Evolutionary conservation across 2,113 vertebrate species (phyloP), one percentile per base, ranked within the genome.

Genomic region (Aptenodytes patagonicus): DNA sequence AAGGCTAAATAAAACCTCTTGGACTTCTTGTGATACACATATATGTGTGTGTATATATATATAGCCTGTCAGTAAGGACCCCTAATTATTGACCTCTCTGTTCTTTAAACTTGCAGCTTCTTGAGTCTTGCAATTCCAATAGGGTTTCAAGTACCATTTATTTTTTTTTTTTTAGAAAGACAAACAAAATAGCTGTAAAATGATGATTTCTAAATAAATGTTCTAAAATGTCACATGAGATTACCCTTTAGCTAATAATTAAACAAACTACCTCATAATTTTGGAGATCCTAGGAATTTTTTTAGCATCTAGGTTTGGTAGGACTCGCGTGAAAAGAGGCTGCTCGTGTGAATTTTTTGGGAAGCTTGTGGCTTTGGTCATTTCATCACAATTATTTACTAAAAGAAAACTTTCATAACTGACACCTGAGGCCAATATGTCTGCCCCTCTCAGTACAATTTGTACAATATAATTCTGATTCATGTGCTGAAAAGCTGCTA

Each of bases 31-130:
- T 46, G 28, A 36, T 8, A 31, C 5, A 85, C 6, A 34, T 28
- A 21, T 13, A 7, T 7, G 1, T 38, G 1, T 34, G n/a, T 14
- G 5, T 24, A 0, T 32, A 11, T 19, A 4, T 32, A n/a, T 34
- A n/a, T 13, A 32, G 15, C 12, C 17, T 49, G 28, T 29, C 54
- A 65, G 6, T 31, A 91, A 51, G 44, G 29, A 64, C 10, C 15
- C 13, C 18, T 66, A 49, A 70, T 78, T 46, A 88, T 3, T 76
- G 57, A 71, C 11, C 2, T 71, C 13, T 68, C 8, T 42, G 13
- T 38, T 80, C 58, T 83, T 90, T 51, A 76, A 91, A 68, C 21
- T 5, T 85, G 38, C 8, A 69, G 8, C 24, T 95, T 72, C 44
- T 76, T 47, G 31, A 86, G 29, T 57, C 28, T 58, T 88, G 25